Base-by-base conservation (phyloP, 2,888 invertebrate genomes). In the Sinotaia quadrata region DNA sequence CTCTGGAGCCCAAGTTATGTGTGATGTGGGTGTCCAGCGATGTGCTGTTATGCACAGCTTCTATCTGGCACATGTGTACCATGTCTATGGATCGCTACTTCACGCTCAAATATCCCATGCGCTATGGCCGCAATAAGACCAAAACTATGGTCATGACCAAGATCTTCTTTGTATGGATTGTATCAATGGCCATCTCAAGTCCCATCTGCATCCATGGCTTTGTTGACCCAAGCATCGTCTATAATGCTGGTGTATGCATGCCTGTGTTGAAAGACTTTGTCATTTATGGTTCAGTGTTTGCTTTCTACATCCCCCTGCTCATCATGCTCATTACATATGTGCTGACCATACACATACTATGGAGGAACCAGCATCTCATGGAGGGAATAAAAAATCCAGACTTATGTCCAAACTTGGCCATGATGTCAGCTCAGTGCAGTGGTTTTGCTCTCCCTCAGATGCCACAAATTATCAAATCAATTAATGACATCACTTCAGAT, bases 291-390 rank as follows among this genome's bases (percentile, higher is more conserved):
- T 97, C 97, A 63, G 93, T 97, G 81, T 93, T 97, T 82, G 96
- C 96, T 80, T 98, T 98, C 90, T 97, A 97, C 90, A 95, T 98
- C 75, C 98, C 98, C 0, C 91, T 98, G 76, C 91, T 93, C 52
- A 96, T 98, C 77, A 98, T 98, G 97, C 91, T 97, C 84, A 91
- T 96, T 71, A 97, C 97, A 4, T 98, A 97, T 86, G 94, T 95
- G 10, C 90, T 96, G 79, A 98, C 98, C 0, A 95, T 97, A 21
- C 91, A 93, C 69, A 91, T 98, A 36, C 90, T 98, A 81, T 95
- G 95, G 65, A 90, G 93, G 75, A 96, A 96, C 88, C 87, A 87
- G 66, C 76, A 75, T 12, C 68, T 82, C 34, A 82, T 84, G 82
- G 71, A 74, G 54, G 74, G 75, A 10, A 80, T 83, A 24, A 80